Conservation (phyloP, 2,113 vertebrate genomes). For the Pimephales promelas region DNA sequence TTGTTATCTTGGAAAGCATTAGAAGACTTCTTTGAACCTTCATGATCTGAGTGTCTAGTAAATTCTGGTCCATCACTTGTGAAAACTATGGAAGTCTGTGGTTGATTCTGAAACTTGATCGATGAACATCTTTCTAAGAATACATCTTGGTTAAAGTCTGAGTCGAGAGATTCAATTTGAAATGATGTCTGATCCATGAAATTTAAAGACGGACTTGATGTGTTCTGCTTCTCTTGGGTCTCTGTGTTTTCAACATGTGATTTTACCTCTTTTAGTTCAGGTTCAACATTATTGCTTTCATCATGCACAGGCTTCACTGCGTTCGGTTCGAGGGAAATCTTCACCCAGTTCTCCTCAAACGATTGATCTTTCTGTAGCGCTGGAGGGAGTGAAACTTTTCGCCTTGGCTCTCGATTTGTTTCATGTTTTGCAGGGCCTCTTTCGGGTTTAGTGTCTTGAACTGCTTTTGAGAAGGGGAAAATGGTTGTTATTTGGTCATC, state of each 20-base stretch:
- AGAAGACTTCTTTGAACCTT: not conserved
- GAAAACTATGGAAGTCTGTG: slow-evolving; percentile 1
- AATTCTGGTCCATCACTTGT: not conserved
- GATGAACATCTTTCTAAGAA: slow-evolving; percentile 10
- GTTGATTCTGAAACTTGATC: not conserved
- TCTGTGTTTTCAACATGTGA: not conserved
- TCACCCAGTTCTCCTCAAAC: slow-evolving; percentile 43
- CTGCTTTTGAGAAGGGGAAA: not conserved
- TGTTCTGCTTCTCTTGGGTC: slow-evolving; percentile 11
- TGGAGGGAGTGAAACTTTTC: slow-evolving; percentile 35
- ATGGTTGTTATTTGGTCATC: not conserved
- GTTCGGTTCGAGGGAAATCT: slow-evolving; percentile 30
- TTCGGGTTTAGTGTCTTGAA: slow-evolving; percentile 10
- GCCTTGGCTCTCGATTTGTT: slow-evolving; percentile 8
- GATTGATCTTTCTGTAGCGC: slow-evolving; percentile 30
- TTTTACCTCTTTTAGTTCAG: slow-evolving; percentile 14
- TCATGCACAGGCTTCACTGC: not conserved
- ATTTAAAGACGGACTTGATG: not conserved
- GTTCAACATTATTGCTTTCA: not conserved
- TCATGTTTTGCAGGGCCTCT: not conserved
- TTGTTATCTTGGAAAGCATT: not conserved
- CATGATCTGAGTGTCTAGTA: not conserved
- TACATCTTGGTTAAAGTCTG: not conserved
- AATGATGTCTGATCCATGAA: not conserved
- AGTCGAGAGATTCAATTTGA: not conserved